Base-by-base conservation (phyloP, 1,140 invertebrate species). In the Rhysida immarginata region DNA sequence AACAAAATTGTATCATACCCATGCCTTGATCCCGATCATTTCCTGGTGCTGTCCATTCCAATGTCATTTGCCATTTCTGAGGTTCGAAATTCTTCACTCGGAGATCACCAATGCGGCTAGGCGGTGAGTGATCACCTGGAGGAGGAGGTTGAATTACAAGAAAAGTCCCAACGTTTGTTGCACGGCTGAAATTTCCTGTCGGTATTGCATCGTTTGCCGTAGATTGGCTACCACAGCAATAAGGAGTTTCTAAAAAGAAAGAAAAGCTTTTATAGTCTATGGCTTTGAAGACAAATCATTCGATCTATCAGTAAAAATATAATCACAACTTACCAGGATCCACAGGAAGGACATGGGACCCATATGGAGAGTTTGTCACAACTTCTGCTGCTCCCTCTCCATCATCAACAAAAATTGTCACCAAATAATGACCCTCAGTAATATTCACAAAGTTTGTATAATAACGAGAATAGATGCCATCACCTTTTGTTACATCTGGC, bases 381-480 rank as follows among this genome's bases (percentile, higher is more conserved):
- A 55, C 16, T 18, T 16, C 18, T 25, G 55, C 59, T 27, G 42
- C 52, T 26, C 59, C 59, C 35, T 61, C 50, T 25, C 54, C 54
- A 3, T 60, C 61, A 21, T 56, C 49, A 1, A 58, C 55, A 35
- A 52, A 54, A 26, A 69, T 42, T 11, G 54, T 26, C 16, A 51
- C 26, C 5, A 26, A 27, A 20, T 51, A 78, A 1, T 66, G 64
- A 1, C 77, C 77, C 35, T 68, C 67, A 52, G 68, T 64, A 25
- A 65, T 66, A 21, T 49, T 18, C 18, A 26, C 26, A 16, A 67
- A 63, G 25, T 74, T 66, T 23, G 74, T 77, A 58, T 80, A 78
- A 60, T 79, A 81, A 50, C 77, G 68, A 0, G 78, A 77, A 64
- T 82, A 83, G 16, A 82, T 69, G 16, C 81, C 81, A 66, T 83